Conservation (phyloP, 2,113 vertebrate genomes). For the Sylvicapra grimmia region DNA sequence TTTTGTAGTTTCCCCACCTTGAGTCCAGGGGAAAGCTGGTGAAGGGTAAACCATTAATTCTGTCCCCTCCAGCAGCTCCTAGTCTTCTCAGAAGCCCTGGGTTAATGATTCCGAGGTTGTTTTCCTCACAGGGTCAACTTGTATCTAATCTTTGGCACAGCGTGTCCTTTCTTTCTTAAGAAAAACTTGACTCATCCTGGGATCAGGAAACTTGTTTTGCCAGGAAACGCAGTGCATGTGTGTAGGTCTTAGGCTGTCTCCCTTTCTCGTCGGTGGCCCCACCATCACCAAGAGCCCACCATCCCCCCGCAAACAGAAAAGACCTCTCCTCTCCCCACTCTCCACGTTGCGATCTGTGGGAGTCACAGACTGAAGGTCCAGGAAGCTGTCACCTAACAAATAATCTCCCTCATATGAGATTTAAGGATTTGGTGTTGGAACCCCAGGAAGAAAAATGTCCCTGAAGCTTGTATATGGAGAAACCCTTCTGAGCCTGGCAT, state of each 20-base stretch:
- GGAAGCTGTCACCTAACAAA: neutral
- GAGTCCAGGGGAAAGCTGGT: neutral
- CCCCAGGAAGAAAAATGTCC: neutral
- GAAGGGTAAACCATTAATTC: conserved; percentile 44
- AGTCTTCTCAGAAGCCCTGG: neutral
- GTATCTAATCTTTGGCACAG: conserved; percentile 36
- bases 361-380: neutral
- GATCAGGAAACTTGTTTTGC: neutral
- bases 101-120: conserved; percentile 62
- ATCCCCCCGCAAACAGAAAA: neutral
- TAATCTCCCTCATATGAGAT: neutral
- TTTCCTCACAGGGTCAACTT: conserved; percentile 5
- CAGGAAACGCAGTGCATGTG: neutral
- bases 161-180: conserved; percentile 18
- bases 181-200: conserved; percentile 32
- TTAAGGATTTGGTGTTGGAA: neutral
- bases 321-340: neutral
- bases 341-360: neutral
- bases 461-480: neutral
- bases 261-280: neutral
- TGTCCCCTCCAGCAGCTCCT: neutral
- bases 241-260: neutral
- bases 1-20: neutral
- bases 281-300: neutral
- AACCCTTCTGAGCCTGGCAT: neutral